Percentiles rank a stretch among this genome's conserved stretches.
phyloP scores from a whole-genome alignment of 2,888 invertebrate genomes.

The Antitype chi region DNA sequence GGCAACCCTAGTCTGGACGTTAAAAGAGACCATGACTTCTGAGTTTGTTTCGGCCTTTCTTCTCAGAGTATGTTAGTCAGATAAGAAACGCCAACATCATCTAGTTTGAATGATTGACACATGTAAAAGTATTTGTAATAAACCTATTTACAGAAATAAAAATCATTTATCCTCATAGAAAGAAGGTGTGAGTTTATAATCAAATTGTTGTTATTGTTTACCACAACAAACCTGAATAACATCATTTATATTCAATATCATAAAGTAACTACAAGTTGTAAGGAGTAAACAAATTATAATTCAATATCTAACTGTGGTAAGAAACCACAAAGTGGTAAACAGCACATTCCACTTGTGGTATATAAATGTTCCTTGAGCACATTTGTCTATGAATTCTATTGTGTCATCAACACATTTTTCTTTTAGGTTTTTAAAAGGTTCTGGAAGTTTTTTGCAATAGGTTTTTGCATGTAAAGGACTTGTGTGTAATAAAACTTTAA shows the following conservation, averaged over 20 bases:
- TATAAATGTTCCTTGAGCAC: too few relatives aligned
- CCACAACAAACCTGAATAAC: constrained; percentile 9
- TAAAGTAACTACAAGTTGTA: constrained; percentile 1
- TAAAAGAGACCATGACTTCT: too few relatives aligned
- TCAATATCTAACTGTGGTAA: background rate
- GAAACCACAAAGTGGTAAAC: background rate
- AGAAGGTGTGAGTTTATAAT: background rate
- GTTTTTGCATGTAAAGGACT: background rate
- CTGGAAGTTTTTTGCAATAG: background rate
- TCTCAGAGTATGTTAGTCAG: too few relatives aligned
- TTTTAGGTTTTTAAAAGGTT: background rate
- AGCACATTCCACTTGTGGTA: too few relatives aligned
- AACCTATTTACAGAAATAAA: too few relatives aligned
- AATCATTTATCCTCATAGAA: background rate
- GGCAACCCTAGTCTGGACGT: too few relatives aligned
- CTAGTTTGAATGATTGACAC: too few relatives aligned
- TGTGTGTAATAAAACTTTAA: too few relatives aligned
- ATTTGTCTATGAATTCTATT: background rate
- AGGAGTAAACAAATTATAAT: constrained; percentile 20
- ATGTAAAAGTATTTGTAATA: too few relatives aligned
- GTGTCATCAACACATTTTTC: background rate
- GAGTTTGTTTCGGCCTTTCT: too few relatives aligned
- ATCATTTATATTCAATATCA: constrained; percentile 19
- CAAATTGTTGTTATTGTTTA: constrained; percentile 20
- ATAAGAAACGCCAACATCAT: too few relatives aligned